A percentile compares a stretch with the other conserved stretches of the same genome.
Conservation (phyloP, 64 coral and sea anemone species). For the Trachythela sp. region DNA sequence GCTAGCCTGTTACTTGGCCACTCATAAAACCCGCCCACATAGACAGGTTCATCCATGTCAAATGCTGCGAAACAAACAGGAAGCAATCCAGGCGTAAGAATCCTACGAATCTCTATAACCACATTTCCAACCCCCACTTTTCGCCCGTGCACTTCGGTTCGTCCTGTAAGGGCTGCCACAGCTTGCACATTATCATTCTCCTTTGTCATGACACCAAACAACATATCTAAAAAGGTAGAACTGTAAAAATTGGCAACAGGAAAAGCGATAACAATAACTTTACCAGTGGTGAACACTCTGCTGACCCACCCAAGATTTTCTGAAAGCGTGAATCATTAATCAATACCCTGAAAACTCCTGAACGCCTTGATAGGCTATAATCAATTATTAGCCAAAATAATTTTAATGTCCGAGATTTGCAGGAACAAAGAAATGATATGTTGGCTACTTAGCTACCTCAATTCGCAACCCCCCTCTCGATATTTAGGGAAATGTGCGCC, state of each 20-base stretch:
- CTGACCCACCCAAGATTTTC: background rate
- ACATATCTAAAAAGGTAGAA: constrained; percentile 1
- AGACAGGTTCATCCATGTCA: constrained; percentile 25
- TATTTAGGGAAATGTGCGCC: no score
- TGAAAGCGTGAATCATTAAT: no score
- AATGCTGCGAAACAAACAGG: constrained; percentile 21
- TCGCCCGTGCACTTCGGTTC: constrained; percentile 28
- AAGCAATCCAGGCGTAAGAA: constrained; percentile 22
- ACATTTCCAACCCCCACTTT: constrained; percentile 17
- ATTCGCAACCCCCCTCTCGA: no score
- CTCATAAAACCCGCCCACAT: constrained; percentile 20
- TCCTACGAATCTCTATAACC: constrained; percentile 11
- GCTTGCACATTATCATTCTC: background rate
- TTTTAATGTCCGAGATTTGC: no score
- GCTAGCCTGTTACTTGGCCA: background rate
- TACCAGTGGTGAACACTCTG: background rate
- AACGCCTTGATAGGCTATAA: no score
- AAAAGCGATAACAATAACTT: background rate
- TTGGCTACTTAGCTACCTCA: no score
- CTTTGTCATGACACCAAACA: constrained; percentile 12
- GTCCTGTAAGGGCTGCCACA: background rate
- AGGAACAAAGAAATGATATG: no score
- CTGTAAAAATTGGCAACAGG: background rate
- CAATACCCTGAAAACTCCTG: no score
- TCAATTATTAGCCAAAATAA: no score